Evolutionary conservation across 2,797 vertebrate genomes (phyloP), one percentile per base, ranked within the genome.

Genomic region (Tachyglossus aculeatus): DNA sequence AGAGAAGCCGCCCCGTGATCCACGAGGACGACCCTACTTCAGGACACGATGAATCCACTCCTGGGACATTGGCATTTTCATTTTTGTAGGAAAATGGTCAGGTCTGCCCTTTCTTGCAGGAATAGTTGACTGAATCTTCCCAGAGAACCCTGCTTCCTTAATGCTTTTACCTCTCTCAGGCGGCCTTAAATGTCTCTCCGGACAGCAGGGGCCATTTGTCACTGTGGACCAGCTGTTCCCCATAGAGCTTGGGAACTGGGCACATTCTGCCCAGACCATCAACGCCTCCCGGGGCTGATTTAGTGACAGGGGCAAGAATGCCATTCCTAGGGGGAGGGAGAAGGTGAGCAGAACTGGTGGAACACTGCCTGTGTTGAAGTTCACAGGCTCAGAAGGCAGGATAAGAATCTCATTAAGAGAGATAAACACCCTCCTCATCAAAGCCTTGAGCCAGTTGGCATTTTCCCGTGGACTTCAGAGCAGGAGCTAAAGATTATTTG

Each of bases 41-140:
- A n/a, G n/a, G n/a, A n/a, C n/a, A n/a, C n/a, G n/a, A n/a, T n/a
- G n/a, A n/a, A n/a, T n/a, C n/a, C n/a, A n/a, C n/a, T n/a, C n/a
- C n/a, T 0, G 45, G 45, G 45, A 15, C 63, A 45, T 81, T 80
- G 71, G 48, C 65, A 75, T 74, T 50, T 80, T 33, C 45, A n/a
- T 57, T 65, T 64, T 39, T 34, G 2, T 5, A 0, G n/a, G 56
- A 53, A 81, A 48, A 24, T 0, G 39, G 38, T 45, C 40, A 71
- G 54, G n/a, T 22, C 77, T 63, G 48, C 19, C 38, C 1, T 82
- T 38, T 67, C 16, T 45, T 81, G 44, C 36, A 44, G 60, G 52
- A 41, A 37, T 13, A 57, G 29, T 67, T 67, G 56, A 67, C 70
- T 58, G 41, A 11, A 39, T 0, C 24, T 61, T 82, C 38, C 36